These are phyloP conservation scores for Drosophila ambigua DNA, from an alignment of 1,140 invertebrate species.

Conservation along the genomic window DNA sequence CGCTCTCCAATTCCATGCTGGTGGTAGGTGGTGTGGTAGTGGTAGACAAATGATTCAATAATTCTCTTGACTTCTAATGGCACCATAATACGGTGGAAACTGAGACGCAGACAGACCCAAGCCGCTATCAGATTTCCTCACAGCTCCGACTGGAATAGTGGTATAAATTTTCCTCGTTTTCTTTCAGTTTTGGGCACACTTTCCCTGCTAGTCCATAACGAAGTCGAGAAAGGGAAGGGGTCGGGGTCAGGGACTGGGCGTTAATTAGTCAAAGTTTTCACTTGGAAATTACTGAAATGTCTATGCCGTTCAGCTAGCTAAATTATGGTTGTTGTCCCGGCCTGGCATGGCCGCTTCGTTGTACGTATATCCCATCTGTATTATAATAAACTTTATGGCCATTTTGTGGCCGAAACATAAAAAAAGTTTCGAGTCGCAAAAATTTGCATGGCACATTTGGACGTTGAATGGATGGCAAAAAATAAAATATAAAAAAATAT, in stretches of 20 bases:
- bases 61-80: constrained; percentile 63
- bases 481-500: constrained; percentile 29
- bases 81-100: constrained; percentile 27
- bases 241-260: constrained; percentile 8
- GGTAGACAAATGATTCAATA: constrained; percentile 56
- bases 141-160: constrained; percentile 31
- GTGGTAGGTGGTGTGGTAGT: not conserved
- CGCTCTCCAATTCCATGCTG: constrained; percentile 41
- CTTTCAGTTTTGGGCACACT: constrained; percentile 15
- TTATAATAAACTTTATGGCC: constrained; percentile 76
- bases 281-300: constrained; percentile 72
- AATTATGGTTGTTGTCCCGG: constrained; percentile 25
- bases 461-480: constrained; percentile 22
- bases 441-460: constrained; percentile 48
- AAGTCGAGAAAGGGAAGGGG: not conserved
- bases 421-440: constrained; percentile 28
- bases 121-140: constrained; percentile 65
- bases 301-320: constrained; percentile 37
- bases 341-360: constrained; percentile 11
- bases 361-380: constrained; percentile 28
- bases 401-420: constrained; percentile 69
- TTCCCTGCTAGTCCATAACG: constrained; percentile 45
- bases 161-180: constrained; percentile 51
- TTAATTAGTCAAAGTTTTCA: constrained; percentile 76
- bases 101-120: constrained; percentile 33